Evolutionary conservation across 2,113 vertebrate genomes (phyloP), one percentile per base, ranked within the genome.

Genomic region (Perca flavescens): DNA sequence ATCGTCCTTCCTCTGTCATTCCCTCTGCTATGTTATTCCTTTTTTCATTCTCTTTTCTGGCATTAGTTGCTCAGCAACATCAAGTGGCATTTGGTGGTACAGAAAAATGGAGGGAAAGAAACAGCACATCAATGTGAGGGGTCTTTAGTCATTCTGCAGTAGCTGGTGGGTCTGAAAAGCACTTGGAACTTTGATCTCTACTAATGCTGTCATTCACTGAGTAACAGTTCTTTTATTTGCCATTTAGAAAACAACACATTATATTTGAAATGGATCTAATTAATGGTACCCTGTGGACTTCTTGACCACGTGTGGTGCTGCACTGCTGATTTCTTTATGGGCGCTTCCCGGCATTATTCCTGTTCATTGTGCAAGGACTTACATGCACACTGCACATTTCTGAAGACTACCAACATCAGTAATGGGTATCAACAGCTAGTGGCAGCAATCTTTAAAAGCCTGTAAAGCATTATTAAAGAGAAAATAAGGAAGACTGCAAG

Each of bases 1-100:
- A 43, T 77, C n/a, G 22, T 71, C 77, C 81, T 70, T 74, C 63
- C 56, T 75, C 70, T 74, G 62, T 83, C 80, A 25, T 80, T 57
- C 25, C 54, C 57, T 22, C 52, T 4, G 62, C 75, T 65, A n/a
- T 79, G 65, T 77, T 80, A 73, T 89, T 69, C 68, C 31, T 34
- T 84, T 83, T 83, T 71, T 67, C 52, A 72, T 85, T 85, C n/a
- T 40, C 82, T 84, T 88, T 89, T 83, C 54, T 73, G 72, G 78
- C 80, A 83, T 88, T 87, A 77, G 91, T 92, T 92, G 91, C 93
- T 92, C 86, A 63, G 90, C 87, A 93, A 92, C 91, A 92, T 91
- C 72, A 88, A 79, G 64, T 72, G 64, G 56, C 56, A 53, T 87
- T 83, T 90, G 79, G 54, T 64, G 65, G 63, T 46, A 79, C 52